These are phyloP conservation scores for Rhyacophila evoluta DNA, from an alignment of 2,888 invertebrate genomes.

Conservation along the genomic window DNA sequence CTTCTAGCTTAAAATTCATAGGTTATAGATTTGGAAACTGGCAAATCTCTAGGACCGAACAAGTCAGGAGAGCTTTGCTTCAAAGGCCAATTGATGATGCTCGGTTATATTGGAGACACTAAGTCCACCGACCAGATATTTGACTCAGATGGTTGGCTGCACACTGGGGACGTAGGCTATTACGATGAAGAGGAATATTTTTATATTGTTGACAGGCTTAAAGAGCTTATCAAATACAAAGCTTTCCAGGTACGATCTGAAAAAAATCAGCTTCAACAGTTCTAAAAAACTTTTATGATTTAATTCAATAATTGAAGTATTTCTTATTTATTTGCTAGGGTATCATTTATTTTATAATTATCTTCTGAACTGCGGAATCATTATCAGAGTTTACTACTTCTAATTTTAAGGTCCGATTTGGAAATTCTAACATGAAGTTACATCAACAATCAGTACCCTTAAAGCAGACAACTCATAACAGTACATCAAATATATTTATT, in stretches of 20 bases:
- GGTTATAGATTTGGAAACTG: conserved; percentile 74
- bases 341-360: too few species aligned
- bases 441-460: too few species aligned
- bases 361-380: too few species aligned
- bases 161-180: conserved; percentile 86
- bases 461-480: too few species aligned
- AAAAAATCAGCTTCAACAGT: too few species aligned
- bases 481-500: too few species aligned
- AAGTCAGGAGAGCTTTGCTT: conserved; percentile 87
- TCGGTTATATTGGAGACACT: conserved; percentile 82
- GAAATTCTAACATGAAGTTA: too few species aligned
- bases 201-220: conserved; percentile 86
- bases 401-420: too few species aligned
- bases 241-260: conserved; percentile 88
- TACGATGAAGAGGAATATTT: conserved; percentile 82
- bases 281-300: too few species aligned
- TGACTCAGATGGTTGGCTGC: conserved; percentile 81
- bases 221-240: conserved; percentile 93
- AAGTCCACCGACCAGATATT: conserved; percentile 73
- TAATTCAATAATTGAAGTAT: too few species aligned
- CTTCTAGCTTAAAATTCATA: conserved; percentile 52
- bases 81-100: conserved; percentile 84
- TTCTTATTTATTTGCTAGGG: too few species aligned
- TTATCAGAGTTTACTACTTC: too few species aligned
- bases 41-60: conserved; percentile 72